These are phyloP conservation scores for Synaphobranchus kaupii DNA, from an alignment of 2,797 vertebrate species.

Conservation along the genomic window DNA sequence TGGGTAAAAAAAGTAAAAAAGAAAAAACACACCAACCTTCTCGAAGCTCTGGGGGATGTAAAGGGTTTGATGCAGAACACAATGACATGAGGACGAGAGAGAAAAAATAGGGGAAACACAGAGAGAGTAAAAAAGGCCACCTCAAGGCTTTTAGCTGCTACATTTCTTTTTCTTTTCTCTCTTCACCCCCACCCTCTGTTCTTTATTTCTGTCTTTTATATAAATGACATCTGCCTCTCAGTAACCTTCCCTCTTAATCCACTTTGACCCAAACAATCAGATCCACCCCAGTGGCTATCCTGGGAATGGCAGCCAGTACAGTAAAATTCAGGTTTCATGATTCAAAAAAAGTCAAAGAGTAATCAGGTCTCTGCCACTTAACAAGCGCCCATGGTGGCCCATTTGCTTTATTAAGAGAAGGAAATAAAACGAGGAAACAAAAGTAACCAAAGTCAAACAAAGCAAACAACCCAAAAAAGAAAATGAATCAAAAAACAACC, in stretches of 20 bases:
- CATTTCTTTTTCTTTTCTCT: conserved; percentile 89
- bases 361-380: conserved; percentile 70
- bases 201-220: conserved; percentile 60
- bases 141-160: conserved; percentile 86
- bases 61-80: conserved; percentile 99
- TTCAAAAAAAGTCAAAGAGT: conserved; percentile 59
- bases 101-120: conserved; percentile 99
- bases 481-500: conserved; percentile 58
- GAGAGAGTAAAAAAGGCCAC: conserved; percentile 99
- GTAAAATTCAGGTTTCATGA: conserved; percentile 67
- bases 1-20: conserved; percentile 99
- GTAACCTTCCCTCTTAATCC: conserved; percentile 63
- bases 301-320: conserved; percentile 66
- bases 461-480: conserved; percentile 65
- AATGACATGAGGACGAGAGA: conserved; percentile 99
- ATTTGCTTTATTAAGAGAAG: conserved; percentile 69
- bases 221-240: conserved; percentile 70
- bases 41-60: conserved; percentile 99
- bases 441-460: conserved; percentile 57
- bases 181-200: conserved; percentile 73
- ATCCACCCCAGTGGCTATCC: conserved; percentile 70
- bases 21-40: conserved; percentile 99
- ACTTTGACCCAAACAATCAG: conserved; percentile 72
- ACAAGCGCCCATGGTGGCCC: conserved; percentile 68
- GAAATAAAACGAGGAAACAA: conserved; percentile 69